Evolutionary conservation across 2,797 vertebrate species (phyloP).

Genomic region (Myripristis jacobus): DNA sequence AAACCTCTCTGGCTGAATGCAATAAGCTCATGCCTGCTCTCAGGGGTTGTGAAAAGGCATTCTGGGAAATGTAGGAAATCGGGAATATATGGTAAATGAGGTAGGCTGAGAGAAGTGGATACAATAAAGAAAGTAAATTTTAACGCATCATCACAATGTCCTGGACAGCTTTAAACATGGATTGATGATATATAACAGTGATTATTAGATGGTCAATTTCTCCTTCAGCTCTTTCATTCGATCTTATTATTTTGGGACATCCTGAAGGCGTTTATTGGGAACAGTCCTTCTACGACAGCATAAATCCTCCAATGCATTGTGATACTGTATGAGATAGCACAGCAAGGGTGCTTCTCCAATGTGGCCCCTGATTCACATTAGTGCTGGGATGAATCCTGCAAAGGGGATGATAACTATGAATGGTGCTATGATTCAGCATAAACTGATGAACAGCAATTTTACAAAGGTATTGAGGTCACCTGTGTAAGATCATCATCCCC

Average conservation of each 20-base stretch:
- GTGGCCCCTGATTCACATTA: conserved; percentile 74
- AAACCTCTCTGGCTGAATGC: too few species aligned
- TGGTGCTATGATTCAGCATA: conserved; percentile 75
- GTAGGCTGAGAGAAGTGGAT: too few species aligned
- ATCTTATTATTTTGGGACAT: conserved; percentile 13
- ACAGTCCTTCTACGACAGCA: neutral
- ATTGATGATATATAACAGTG: too few species aligned
- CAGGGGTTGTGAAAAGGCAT: too few species aligned
- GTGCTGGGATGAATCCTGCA: conserved; percentile 64
- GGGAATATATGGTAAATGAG: too few species aligned
- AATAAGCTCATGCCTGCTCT: too few species aligned
- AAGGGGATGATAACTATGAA: conserved; percentile 67
- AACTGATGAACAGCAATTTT: conserved; percentile 55
- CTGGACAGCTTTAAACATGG: neutral
- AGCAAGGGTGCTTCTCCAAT: conserved; percentile 64
- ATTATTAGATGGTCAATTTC: neutral
- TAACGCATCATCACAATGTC: neutral
- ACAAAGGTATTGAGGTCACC: conserved; percentile 53
- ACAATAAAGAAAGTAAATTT: too few species aligned
- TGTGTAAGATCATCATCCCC: conserved; percentile 35
- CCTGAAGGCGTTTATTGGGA: conserved; percentile 15
- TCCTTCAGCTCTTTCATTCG: neutral
- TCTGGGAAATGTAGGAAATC: too few species aligned
- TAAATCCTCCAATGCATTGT: conserved; percentile 43
- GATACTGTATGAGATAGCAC: conserved; percentile 54